phyloP scores from a whole-genome alignment of 2,113 vertebrate species.

The Pan paniscus region DNA sequence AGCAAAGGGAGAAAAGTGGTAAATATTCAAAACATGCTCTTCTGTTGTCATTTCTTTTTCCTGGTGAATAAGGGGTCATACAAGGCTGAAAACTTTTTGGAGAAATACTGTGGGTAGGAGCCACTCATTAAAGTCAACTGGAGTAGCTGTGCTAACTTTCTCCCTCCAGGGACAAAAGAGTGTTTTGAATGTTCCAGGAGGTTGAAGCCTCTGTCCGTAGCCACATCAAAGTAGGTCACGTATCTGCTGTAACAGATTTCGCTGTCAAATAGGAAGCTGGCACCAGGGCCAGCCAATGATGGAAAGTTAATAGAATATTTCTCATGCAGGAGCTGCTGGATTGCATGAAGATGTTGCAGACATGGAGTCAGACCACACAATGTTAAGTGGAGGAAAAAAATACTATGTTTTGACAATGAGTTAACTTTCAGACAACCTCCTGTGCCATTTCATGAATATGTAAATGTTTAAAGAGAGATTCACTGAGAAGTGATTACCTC shows the following conservation, averaged over 20 bases:
- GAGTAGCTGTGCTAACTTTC: background rate
- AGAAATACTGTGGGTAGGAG: background rate
- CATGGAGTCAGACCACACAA: background rate
- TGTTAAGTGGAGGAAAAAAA: background rate
- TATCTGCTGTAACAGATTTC: slow-evolving; percentile 47
- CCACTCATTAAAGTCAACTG: background rate
- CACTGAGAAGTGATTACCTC: background rate
- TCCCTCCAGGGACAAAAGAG: background rate
- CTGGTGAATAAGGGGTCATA: background rate
- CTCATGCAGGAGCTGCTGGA: background rate
- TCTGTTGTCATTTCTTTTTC: background rate
- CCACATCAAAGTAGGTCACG: slow-evolving; percentile 53
- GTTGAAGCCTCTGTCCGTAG: background rate
- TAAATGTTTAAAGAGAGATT: background rate
- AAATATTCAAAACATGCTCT: background rate
- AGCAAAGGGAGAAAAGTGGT: background rate
- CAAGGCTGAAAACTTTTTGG: background rate
- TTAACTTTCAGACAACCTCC: slow-evolving; percentile 1
- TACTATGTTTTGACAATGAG: background rate
- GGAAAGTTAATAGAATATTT: slow-evolving; percentile 47
- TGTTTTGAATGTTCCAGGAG: slow-evolving; percentile 33
- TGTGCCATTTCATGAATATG: slow-evolving; percentile 21
- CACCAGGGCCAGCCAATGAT: background rate
- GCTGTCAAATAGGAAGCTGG: slow-evolving; percentile 40
- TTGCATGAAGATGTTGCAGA: background rate